Evolutionary conservation across 1,140 invertebrate species (phyloP).

Genomic region (Liolophura sinensis): DNA sequence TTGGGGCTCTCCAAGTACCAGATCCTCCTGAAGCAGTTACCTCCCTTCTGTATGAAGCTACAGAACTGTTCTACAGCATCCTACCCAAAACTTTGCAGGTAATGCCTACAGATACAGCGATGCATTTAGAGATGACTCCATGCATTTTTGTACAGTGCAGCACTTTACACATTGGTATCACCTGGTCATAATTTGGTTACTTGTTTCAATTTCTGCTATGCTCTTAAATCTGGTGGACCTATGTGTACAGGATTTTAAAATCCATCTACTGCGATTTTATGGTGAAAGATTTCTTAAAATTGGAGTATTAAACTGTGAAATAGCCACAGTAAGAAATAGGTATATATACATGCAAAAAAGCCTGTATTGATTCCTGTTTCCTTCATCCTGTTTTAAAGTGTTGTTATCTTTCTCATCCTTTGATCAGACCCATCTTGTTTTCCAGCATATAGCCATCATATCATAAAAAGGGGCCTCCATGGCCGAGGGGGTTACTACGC

Average conservation of each 20-base stretch:
- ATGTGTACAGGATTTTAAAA: not conserved
- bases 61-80: conserved; percentile 23
- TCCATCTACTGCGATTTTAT: not conserved
- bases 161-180: not conserved
- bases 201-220: not conserved
- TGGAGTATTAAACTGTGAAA: too few relatives aligned
- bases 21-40: conserved; percentile 43
- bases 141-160: not conserved
- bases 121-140: not conserved
- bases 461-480: too few relatives aligned
- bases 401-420: too few relatives aligned
- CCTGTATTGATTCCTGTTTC: too few relatives aligned
- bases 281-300: not conserved
- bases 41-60: conserved; percentile 26
- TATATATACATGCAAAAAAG: too few relatives aligned
- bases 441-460: too few relatives aligned
- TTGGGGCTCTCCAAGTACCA: conserved; percentile 29
- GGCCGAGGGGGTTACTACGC: too few relatives aligned
- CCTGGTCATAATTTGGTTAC: not conserved
- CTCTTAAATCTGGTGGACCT: not conserved
- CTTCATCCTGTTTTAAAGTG: too few relatives aligned
- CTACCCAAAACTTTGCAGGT: conserved; percentile 11
- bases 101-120: not conserved
- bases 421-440: too few relatives aligned
- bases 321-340: too few relatives aligned